These are phyloP conservation scores for Apaloderma vittatum DNA, from an alignment of 2,113 vertebrate species.

Conservation along the genomic window DNA sequence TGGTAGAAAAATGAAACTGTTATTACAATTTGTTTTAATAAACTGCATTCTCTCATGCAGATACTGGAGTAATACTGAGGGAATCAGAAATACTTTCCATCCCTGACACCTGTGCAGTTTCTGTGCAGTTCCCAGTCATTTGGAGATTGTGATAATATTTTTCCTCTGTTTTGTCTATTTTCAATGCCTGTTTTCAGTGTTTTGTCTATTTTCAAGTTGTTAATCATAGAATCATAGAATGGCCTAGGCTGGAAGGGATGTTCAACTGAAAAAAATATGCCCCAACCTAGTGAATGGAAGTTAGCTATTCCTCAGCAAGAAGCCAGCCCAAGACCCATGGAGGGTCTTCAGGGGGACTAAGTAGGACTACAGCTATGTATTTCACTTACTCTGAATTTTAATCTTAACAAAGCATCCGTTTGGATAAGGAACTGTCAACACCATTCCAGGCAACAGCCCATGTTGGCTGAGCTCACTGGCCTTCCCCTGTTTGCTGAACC, in stretches of 20 bases:
- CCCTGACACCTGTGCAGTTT: background rate
- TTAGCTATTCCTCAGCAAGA: background rate
- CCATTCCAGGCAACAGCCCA: background rate
- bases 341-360: background rate
- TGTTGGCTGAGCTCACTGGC: background rate
- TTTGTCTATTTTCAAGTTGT: background rate
- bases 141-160: background rate
- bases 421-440: background rate
- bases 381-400: background rate
- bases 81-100: conserved; percentile 17
- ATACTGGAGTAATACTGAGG: background rate
- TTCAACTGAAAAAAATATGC: background rate
- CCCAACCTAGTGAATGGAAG: background rate
- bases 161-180: background rate
- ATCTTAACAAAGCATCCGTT: background rate
- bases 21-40: background rate
- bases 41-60: background rate
- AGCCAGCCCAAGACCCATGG: background rate
- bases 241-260: too few species aligned
- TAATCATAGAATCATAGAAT: too few species aligned
- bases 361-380: background rate
- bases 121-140: background rate
- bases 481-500: background rate
- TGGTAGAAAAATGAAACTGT: background rate
- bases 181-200: background rate